Conservation (phyloP, 1,140 invertebrate species). For the Adoxophyes honmai region DNA sequence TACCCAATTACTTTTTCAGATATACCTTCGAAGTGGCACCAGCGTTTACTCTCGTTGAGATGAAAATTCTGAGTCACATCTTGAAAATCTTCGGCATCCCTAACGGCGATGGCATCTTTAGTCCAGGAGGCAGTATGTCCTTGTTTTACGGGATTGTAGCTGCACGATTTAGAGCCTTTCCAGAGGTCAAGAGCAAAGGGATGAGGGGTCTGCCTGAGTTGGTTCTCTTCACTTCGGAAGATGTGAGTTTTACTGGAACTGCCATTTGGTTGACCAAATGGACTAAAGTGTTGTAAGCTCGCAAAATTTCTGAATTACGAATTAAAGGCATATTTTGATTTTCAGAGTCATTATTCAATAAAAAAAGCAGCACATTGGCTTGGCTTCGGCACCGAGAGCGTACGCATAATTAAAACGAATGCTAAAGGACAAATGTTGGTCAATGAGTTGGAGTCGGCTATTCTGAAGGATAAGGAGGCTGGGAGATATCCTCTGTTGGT, state of each 20-base stretch:
- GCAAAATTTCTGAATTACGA: no score
- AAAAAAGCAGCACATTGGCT: constrained; percentile 88
- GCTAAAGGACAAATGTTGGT: constrained; percentile 81
- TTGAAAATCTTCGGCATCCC: constrained; percentile 82
- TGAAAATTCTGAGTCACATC: constrained; percentile 80
- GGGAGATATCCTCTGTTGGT: constrained; percentile 82
- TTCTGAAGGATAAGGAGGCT: constrained; percentile 64
- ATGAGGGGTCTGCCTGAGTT: constrained; percentile 79
- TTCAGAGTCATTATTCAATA: constrained; percentile 91
- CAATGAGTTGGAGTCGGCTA: constrained; percentile 76
- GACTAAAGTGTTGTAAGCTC: no score
- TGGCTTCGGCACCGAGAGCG: constrained; percentile 88
- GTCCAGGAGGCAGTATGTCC: constrained; percentile 91
- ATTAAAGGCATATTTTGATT: constrained; percentile 18
- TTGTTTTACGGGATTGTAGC: constrained; percentile 89
- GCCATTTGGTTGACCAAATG: background rate
- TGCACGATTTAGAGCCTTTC: constrained; percentile 86
- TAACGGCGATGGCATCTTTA: constrained; percentile 84
- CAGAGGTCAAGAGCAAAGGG: constrained; percentile 85
- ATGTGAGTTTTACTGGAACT: constrained; percentile 75
- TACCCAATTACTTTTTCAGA: constrained; percentile 63
- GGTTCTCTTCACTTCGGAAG: constrained; percentile 85
- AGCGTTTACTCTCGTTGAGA: constrained; percentile 85
- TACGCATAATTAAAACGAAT: constrained; percentile 84
- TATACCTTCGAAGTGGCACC: constrained; percentile 90